Base-by-base conservation (phyloP, 2,888 invertebrate species). In the Coremacera marginata region DNA sequence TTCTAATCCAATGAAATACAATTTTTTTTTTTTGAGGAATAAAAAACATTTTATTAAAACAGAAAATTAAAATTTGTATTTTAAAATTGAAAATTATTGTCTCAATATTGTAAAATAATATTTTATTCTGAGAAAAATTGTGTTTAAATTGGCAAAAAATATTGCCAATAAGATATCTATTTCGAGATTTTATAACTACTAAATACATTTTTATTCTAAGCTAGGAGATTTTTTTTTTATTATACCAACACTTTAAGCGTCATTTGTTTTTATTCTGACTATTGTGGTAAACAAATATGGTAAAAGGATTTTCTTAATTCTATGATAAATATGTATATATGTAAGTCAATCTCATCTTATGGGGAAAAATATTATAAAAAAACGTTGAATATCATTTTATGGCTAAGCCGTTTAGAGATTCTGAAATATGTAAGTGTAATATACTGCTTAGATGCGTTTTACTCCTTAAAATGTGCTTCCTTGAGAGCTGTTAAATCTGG, bases 401-500 rank as follows among this genome's bases (percentile, higher is more conserved):
- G 44, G 44, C 14, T 44, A 44, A 11, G 14, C 44, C 37, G n/a
- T 31, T 55, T 31, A 19, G 31, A 55, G 31, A 57, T 70, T 70
- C 68, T 31, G 55, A 55, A 44, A 63, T 63, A 63, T 63, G 8
- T 37, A 67, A 0, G 37, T 67, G 34, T 22, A 37, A 16, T 34
- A 65, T 37, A 8, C 1, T 27, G 11, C 3, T 55, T 55, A 5
- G 4, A 14, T 60, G 25, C 16, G 11, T 19, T 49, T n/a, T n/a
- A 49, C 51, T 60, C 27, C 55, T 74, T 55, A 5, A 67, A 22
- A 67, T 74, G 65, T 0, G 52, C 67, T 19, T 81, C 83, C 68
- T 84, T 87, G 0, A 88, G 75, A n/a, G 82, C 82, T 62, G 84
- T 83, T 31, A 89, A 80, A 79, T 89, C 87, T 0, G 89, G 89